These are phyloP conservation scores for Oreochromis aureus DNA, from an alignment of 2,113 vertebrate genomes.

Conservation along the genomic window DNA sequence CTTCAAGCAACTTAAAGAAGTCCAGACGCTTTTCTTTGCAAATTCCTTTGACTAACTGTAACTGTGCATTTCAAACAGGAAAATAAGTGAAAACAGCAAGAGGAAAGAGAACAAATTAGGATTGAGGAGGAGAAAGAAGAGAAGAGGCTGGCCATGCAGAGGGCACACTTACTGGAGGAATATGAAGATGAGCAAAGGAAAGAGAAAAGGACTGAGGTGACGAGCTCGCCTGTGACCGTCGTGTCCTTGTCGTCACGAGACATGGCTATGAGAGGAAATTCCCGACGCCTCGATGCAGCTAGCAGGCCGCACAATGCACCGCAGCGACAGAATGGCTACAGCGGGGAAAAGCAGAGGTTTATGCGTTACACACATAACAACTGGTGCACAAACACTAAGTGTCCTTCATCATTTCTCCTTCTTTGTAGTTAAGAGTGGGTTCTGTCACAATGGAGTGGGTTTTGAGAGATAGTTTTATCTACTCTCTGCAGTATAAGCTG, in stretches of 20 bases:
- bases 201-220: constrained; percentile 77
- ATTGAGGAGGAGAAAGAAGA: constrained; percentile 85
- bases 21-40: too few relatives aligned
- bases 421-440: background rate
- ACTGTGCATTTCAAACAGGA: constrained; percentile 68
- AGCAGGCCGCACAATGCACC: background rate
- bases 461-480: background rate
- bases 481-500: constrained; percentile 32
- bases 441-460: background rate
- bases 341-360: background rate
- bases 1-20: too few relatives aligned
- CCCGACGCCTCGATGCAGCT: background rate
- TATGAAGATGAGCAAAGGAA: constrained; percentile 82
- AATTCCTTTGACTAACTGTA: background rate
- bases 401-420: background rate
- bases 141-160: constrained; percentile 76
- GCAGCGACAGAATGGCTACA: background rate
- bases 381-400: background rate
- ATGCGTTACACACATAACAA: background rate
- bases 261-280: background rate
- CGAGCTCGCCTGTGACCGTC: background rate
- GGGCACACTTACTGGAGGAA: constrained; percentile 77
- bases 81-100: constrained; percentile 78
- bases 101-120: constrained; percentile 74
- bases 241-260: background rate